Percentiles rank a stretch among this genome's conserved stretches.
These are phyloP conservation scores for Goniozus legneri DNA, from an alignment of 1,140 invertebrate species.

Conservation along the genomic window DNA sequence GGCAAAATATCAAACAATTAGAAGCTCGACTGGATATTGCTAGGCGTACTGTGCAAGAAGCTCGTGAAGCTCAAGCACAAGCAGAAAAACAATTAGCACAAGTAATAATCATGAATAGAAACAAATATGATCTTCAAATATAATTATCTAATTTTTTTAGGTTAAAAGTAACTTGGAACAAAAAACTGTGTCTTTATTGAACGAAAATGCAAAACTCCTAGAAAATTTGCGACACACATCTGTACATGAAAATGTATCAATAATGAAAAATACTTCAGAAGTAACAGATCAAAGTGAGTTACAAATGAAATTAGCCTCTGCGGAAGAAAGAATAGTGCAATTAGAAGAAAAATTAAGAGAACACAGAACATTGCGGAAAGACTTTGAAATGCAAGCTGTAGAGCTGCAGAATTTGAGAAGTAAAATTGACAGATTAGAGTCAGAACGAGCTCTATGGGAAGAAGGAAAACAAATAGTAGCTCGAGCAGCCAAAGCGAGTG, in stretches of 20 bases:
- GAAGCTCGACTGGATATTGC: constrained; percentile 42
- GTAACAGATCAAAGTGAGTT: constrained; percentile 9
- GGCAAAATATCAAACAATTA: constrained; percentile 44
- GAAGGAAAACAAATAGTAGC: constrained; percentile 36
- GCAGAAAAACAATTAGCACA: constrained; percentile 38
- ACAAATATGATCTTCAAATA: background rate
- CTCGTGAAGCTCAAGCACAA: constrained; percentile 25
- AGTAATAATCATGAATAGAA: constrained; percentile 18
- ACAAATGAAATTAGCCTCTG: constrained; percentile 28
- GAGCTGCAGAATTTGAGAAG: constrained; percentile 40
- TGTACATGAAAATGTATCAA: constrained; percentile 10
- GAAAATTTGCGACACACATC: constrained; percentile 18
- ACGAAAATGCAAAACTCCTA: constrained; percentile 33
- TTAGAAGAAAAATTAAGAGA: constrained; percentile 39
- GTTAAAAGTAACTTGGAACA: constrained; percentile 38
- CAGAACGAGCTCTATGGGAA: constrained; percentile 37
- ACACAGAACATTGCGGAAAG: constrained; percentile 25
- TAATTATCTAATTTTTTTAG: constrained; percentile 18
- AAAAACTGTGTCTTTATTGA: constrained; percentile 29
- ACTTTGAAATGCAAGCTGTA: constrained; percentile 38
- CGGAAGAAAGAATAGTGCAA: constrained; percentile 30
- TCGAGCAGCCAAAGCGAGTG: constrained; percentile 36
- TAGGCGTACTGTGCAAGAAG: constrained; percentile 39
- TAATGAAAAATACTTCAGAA: constrained; percentile 14
- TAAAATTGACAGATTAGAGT: constrained; percentile 39